A percentile compares a stretch with the other conserved stretches of the same genome.
These are phyloP conservation scores for Liposcelis brunnea DNA, from an alignment of 2,888 invertebrate species.

Conservation along the genomic window DNA sequence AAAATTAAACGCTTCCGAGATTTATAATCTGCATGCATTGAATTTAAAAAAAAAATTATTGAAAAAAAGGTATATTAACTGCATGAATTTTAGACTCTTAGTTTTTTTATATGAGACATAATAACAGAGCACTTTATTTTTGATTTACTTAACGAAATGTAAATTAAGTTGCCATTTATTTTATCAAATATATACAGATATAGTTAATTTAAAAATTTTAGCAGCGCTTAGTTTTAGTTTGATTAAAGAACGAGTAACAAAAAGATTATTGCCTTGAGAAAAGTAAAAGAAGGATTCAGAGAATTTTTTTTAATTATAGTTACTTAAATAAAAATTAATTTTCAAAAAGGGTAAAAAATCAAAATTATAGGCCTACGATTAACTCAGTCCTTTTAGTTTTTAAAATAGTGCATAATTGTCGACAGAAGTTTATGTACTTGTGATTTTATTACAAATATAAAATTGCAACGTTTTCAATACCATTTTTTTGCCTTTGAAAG, in stretches of 20 bases:
- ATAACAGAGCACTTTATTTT: no score
- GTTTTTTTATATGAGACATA: no score
- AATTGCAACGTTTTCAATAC: no score
- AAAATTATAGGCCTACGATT: neutral
- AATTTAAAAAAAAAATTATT: no score
- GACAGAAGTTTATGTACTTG: neutral
- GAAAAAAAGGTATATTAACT: no score
- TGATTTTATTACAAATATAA: neutral
- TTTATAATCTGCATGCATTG: no score
- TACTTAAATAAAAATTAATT: no score
- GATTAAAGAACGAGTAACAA: neutral
- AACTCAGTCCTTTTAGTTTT: neutral
- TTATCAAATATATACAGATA: neutral
- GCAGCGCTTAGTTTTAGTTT: neutral
- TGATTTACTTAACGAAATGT: neutral
- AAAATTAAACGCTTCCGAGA: no score
- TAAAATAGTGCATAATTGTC: neutral
- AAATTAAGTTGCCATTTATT: neutral
- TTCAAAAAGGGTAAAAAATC: neutral
- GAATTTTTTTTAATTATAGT: no score
- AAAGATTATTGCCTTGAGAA: neutral
- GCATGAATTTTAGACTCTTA: no score
- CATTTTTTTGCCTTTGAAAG: no score
- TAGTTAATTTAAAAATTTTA: neutral
- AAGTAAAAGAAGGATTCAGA: conserved; percentile 2